phyloP scores from a whole-genome alignment of 2,113 vertebrate species.

The Chelonoidis abingdonii region DNA sequence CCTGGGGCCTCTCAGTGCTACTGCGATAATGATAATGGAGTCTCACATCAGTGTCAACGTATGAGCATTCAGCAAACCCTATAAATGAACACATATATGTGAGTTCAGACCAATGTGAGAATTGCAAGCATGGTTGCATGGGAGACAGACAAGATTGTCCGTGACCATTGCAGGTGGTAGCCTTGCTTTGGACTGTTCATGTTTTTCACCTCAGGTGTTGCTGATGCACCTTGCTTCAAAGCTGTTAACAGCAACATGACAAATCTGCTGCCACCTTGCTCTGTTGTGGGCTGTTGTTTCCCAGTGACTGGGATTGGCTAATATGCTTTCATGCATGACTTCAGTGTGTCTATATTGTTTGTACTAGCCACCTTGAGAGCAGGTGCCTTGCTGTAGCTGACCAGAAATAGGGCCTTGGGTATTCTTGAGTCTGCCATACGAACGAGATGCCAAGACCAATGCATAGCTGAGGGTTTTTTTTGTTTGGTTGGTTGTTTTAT shows the following conservation, averaged over 20 bases:
- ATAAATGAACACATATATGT: not conserved
- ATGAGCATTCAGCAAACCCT: not conserved
- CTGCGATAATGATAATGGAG: rapidly evolving
- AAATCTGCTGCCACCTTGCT: not conserved
- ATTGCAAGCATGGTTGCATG: not conserved
- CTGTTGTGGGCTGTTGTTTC: not conserved
- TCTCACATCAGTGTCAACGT: not conserved
- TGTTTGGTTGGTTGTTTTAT: too few relatives aligned
- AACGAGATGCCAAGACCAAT: not conserved
- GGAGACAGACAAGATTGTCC: not conserved
- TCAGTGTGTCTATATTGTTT: not conserved
- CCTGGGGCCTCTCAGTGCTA: not conserved
- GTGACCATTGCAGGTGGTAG: not conserved
- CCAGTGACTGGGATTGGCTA: not conserved
- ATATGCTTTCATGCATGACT: not conserved
- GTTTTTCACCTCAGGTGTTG: not conserved
- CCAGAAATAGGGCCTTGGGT: not conserved
- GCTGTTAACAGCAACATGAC: not conserved
- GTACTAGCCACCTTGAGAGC: not conserved
- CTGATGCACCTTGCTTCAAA: not conserved
- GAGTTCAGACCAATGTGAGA: not conserved
- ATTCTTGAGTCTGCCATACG: not conserved
- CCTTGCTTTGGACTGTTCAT: not conserved
- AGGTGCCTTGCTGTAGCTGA: not conserved
- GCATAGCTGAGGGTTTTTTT: not conserved